phyloP scores from a whole-genome alignment of 2,888 invertebrate species.

The Taenaris catops region DNA sequence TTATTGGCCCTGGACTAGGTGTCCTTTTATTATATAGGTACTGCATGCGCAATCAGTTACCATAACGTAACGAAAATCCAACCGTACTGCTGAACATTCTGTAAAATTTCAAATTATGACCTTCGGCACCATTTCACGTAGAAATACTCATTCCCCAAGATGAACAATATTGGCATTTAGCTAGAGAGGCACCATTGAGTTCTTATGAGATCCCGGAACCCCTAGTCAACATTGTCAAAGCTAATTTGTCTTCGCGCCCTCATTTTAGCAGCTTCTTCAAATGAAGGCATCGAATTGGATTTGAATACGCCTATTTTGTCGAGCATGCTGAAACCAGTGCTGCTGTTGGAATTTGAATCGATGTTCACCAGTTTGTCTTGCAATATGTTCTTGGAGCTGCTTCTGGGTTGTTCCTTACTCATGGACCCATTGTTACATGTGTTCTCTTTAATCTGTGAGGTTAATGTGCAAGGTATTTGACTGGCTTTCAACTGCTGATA shows the following conservation, averaged over 20 bases:
- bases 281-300: slow-evolving; percentile 67
- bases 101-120: too few relatives aligned
- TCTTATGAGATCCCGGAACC: too few relatives aligned
- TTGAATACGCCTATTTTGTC: slow-evolving; percentile 55
- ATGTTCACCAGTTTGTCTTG: slow-evolving; percentile 72
- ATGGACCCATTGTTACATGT: slow-evolving; percentile 35
- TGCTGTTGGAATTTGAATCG: slow-evolving; percentile 56
- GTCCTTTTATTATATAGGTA: too few relatives aligned
- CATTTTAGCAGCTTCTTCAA: slow-evolving; percentile 67
- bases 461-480: slow-evolving; percentile 33
- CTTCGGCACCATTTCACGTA: too few relatives aligned
- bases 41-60: too few relatives aligned
- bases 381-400: slow-evolving; percentile 57
- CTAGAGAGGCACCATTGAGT: too few relatives aligned
- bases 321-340: slow-evolving; percentile 47
- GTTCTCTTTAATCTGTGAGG: slow-evolving; percentile 68
- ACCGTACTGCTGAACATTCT: too few relatives aligned
- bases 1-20: too few relatives aligned
- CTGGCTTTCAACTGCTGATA: slow-evolving; percentile 53
- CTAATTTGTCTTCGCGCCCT: slow-evolving; percentile 80
- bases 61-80: too few relatives aligned
- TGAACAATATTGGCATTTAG: too few relatives aligned
- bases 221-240: slow-evolving; percentile 78
- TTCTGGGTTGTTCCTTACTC: slow-evolving; percentile 52
- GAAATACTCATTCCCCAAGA: too few relatives aligned